Evolutionary conservation across 2,113 vertebrate species (phyloP).

Genomic region (Miniopterus natalensis): DNA sequence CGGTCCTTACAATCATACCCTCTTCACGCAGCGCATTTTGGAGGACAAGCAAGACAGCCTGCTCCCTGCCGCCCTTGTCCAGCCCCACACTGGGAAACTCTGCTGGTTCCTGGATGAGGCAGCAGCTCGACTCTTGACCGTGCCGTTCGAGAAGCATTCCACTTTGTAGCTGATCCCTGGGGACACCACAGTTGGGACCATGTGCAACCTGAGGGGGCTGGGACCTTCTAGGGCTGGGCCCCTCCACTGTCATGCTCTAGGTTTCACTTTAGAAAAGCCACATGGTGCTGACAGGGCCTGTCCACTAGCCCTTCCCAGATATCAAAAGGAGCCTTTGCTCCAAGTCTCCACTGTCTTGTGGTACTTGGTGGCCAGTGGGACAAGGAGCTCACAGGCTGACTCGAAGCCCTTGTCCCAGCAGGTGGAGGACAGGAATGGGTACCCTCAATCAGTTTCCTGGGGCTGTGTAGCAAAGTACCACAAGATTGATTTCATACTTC

Average conservation of each 20-base stretch:
- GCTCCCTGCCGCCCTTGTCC: constrained; percentile 91
- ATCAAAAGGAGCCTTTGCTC: constrained; percentile 37
- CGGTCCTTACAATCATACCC: not conserved
- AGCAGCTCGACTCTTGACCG: constrained; percentile 90
- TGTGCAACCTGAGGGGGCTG: fast-evolving
- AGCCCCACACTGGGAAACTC: constrained; percentile 90
- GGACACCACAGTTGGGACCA: not conserved
- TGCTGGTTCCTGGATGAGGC: constrained; percentile 95
- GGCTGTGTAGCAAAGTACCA: not conserved
- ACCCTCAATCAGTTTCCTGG: not conserved
- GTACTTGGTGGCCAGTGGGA: not conserved
- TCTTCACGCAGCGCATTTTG: constrained; percentile 90
- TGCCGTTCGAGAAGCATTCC: constrained; percentile 91
- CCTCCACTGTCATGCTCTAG: fast-evolving
- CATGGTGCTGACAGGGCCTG: not conserved
- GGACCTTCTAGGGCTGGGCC: not conserved
- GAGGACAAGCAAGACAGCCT: constrained; percentile 89
- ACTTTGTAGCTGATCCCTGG: constrained; percentile 54
- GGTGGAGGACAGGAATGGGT: not conserved
- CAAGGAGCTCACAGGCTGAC: not conserved
- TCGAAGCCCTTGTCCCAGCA: fast-evolving
- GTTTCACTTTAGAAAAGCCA: not conserved
- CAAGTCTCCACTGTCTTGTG: not conserved
- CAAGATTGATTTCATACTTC: too few relatives aligned
- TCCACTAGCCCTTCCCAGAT: not conserved